Evolutionary conservation across 2,888 invertebrate species (phyloP), one percentile per base, ranked within the genome.

Genomic region (Smittia aterrima): DNA sequence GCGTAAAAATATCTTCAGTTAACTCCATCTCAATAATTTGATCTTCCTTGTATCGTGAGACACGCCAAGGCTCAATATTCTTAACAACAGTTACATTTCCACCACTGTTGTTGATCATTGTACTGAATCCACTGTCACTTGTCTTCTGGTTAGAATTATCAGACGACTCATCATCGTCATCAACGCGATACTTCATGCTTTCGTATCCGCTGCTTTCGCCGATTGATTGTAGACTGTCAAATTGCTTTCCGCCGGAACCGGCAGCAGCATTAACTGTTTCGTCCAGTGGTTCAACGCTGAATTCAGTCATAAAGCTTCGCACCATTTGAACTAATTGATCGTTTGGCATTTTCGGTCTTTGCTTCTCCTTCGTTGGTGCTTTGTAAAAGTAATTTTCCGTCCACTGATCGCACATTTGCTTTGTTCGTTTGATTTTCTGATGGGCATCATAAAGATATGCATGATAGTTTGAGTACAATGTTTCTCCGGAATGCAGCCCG

Each of bases 371-470:
- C 25, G 66, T 41, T 24, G 80, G 81, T 74, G 82, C 82, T 75
- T 82, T 81, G 75, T 82, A 90, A 78, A 92, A 90, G 83, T 96
- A 97, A 67, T 85, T 87, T 76, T 90, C 90, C 3, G 88, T 88
- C 96, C 96, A 97, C 73, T 85, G 85, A 0, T 84, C 81, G 80
- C 95, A 95, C 0, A 93, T 92, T 32, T 87, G 83, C 54, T 89
- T 87, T 79, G 93, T 91, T 7, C 89, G 86, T 25, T 87, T 86
- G 73, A 96, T 91, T 80, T 90, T 90, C 79, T 87, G 88, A 76
- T 92, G 87, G 0, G 96, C 95, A 81, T 94, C 93, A 79, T 90
- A 90, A 32, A 97, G 85, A 83, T 96, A 96, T 0, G 92, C 92
- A 83, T 92, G 91, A 81, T 92, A 92, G 82, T 92, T 92, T 38